These are phyloP conservation scores for Drosophila tristis DNA, from an alignment of 1,140 invertebrate genomes.

Conservation along the genomic window DNA sequence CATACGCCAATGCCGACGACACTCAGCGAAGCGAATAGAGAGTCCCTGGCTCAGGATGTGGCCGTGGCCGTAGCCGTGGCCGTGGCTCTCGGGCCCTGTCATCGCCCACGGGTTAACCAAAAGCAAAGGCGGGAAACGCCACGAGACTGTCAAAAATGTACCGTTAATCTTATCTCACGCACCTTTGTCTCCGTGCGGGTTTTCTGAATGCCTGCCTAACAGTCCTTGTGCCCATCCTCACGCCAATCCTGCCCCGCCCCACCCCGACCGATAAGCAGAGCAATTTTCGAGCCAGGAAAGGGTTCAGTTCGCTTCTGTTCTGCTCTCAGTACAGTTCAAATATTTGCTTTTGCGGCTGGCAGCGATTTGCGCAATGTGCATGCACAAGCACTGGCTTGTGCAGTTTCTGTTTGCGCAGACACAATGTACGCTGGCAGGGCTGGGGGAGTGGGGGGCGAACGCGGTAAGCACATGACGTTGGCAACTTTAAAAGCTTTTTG, in stretches of 20 bases:
- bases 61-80: neutral
- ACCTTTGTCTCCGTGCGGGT: slow-evolving; percentile 39
- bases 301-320: neutral
- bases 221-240: neutral
- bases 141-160: slow-evolving; percentile 38
- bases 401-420: slow-evolving; percentile 53
- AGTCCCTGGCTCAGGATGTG: slow-evolving; percentile 1
- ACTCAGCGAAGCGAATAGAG: slow-evolving; percentile 1
- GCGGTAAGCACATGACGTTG: slow-evolving; percentile 10
- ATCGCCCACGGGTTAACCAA: slow-evolving; percentile 29
- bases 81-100: slow-evolving; percentile 2
- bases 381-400: slow-evolving; percentile 33
- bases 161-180: slow-evolving; percentile 59
- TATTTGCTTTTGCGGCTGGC: slow-evolving; percentile 57
- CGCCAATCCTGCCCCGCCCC: no score
- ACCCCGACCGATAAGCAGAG: neutral
- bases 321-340: slow-evolving; percentile 25
- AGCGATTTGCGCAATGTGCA: slow-evolving; percentile 42
- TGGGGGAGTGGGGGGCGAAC: neutral
- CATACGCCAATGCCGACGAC: slow-evolving; percentile 12
- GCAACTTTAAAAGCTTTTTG: slow-evolving; percentile 53
- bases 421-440: slow-evolving; percentile 14
- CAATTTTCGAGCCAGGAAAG: slow-evolving; percentile 2
- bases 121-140: slow-evolving; percentile 19
- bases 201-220: slow-evolving; percentile 27